phyloP scores from a whole-genome alignment of 2,888 invertebrate genomes.

The Amphiduros pacificus region DNA sequence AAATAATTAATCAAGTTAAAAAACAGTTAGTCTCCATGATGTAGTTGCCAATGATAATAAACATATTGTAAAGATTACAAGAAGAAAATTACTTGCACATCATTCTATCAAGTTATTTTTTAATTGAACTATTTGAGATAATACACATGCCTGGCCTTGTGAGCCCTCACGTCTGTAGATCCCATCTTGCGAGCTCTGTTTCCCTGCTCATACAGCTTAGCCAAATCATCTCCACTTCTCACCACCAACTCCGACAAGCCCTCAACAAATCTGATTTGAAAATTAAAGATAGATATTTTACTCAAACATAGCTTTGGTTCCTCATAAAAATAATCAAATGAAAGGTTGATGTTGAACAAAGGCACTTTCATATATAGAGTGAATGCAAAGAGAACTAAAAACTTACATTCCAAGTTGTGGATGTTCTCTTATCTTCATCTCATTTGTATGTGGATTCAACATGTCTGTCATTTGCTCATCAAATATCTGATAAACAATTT shows the following conservation, averaged over 20 bases:
- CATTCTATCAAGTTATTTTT: too few species aligned
- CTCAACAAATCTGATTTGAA: slow-evolving; percentile 44
- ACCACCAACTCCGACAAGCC: slow-evolving; percentile 52
- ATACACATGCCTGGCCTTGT: slow-evolving; percentile 39
- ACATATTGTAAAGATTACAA: too few species aligned
- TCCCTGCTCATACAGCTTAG: slow-evolving; percentile 47
- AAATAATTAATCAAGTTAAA: too few species aligned
- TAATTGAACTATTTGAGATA: too few species aligned
- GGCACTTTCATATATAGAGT: too few species aligned
- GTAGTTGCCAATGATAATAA: too few species aligned
- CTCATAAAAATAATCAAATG: too few species aligned
- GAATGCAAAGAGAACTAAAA: too few species aligned
- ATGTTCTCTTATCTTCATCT: slow-evolving; percentile 49
- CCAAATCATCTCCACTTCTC: slow-evolving; percentile 43
- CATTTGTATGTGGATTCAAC: slow-evolving; percentile 49
- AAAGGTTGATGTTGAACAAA: too few species aligned
- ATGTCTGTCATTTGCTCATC: slow-evolving; percentile 53
- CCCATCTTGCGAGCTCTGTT: slow-evolving; percentile 50
- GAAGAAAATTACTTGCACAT: too few species aligned
- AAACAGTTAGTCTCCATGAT: too few species aligned
- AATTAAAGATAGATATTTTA: neutral
- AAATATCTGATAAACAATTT: slow-evolving; percentile 37
- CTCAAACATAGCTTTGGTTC: neutral
- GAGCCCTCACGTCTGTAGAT: slow-evolving; percentile 42
- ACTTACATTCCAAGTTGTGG: slow-evolving; percentile 50